Evolutionary conservation across 2,113 vertebrate species (phyloP).

Genomic region (Rhombomys opimus): DNA sequence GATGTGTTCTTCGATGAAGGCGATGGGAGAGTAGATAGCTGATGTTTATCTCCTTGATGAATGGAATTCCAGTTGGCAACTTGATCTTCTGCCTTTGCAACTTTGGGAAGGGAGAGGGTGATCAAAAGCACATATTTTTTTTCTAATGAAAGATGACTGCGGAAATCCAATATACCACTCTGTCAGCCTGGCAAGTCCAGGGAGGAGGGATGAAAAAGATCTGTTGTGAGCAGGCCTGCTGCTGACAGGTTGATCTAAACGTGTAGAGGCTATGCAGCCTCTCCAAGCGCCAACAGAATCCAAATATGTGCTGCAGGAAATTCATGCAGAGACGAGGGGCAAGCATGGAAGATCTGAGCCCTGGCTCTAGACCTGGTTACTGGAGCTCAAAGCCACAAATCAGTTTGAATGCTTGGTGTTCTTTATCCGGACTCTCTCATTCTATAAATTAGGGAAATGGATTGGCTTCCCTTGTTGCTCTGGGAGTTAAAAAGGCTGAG

Average conservation of each 20-base stretch:
- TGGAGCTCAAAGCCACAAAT: neutral
- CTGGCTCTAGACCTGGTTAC: fast-evolving
- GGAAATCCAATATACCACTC: slow-evolving; percentile 60
- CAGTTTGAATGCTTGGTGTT: fast-evolving
- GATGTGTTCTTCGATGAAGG: slow-evolving; percentile 34
- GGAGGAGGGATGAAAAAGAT: slow-evolving; percentile 36
- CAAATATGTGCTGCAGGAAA: neutral
- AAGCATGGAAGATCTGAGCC: fast-evolving
- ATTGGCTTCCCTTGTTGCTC: too few species aligned
- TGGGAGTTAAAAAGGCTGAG: neutral
- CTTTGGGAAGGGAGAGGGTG: slow-evolving; percentile 44
- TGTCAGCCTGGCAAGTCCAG: neutral
- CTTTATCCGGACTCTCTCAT: neutral
- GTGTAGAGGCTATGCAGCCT: neutral
- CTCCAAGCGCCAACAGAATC: neutral
- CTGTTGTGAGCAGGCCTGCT: neutral
- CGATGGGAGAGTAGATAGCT: neutral
- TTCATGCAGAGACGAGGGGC: fast-evolving
- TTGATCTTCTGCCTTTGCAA: slow-evolving; percentile 71
- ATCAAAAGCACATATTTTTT: slow-evolving; percentile 69
- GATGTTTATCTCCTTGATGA: slow-evolving; percentile 65
- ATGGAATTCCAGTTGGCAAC: slow-evolving; percentile 65
- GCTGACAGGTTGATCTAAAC: slow-evolving; percentile 40
- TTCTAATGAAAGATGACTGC: slow-evolving; percentile 72
- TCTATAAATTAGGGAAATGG: neutral